Evolutionary conservation across 2,797 vertebrate genomes (phyloP), one percentile per base, ranked within the genome.

Genomic region (Semaprochilodus insignis): DNA sequence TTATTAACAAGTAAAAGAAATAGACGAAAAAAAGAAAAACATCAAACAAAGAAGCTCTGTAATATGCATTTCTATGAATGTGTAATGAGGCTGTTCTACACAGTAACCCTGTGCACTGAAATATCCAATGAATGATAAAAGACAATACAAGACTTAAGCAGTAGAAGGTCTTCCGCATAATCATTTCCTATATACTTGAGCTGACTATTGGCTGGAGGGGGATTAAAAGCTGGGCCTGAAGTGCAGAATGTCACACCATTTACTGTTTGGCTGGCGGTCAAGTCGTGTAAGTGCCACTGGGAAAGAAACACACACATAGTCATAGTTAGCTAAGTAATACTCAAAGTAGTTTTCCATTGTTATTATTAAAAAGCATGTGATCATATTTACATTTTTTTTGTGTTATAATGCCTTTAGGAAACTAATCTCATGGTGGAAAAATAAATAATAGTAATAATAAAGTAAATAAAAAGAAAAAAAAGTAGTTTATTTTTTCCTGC

Each of bases 221-320:
- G 34, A 77, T 7, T 59, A 52, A 65, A 34, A 60, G 60, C 40
- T 54, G 15, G 66, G 74, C 65, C 25, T 66, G 54, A 69, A 62
- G 54, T 86, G 81, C 48, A 63, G 82, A 87, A 82, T 83, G 82
- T 80, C 73, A 78, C 69, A 82, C 66, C 51, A 23, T 74, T 57
- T 67, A 52, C 48, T 52, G 60, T 54, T 75, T 34, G 40, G 54
- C 14, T 59, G 73, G 21, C 34, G 16, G 54, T 75, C 54, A 23
- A 40, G 52, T 69, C 27, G 73, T n/a, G 36, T 51, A 72, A 82
- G 76, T 54, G 65, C 63, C 36, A 21, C 36, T 65, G 76, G 59
- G 70, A 34, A 73, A 23, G 44, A 54, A 77, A 36, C 57, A 78
- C 31, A 75, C 48, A 63, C 63, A 69, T 60, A 27, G 23, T 25